Percentiles rank a stretch among this genome's conserved stretches.
Evolutionary conservation across 2,888 invertebrate genomes (phyloP).

Genomic region (Dryomyza anilis): DNA sequence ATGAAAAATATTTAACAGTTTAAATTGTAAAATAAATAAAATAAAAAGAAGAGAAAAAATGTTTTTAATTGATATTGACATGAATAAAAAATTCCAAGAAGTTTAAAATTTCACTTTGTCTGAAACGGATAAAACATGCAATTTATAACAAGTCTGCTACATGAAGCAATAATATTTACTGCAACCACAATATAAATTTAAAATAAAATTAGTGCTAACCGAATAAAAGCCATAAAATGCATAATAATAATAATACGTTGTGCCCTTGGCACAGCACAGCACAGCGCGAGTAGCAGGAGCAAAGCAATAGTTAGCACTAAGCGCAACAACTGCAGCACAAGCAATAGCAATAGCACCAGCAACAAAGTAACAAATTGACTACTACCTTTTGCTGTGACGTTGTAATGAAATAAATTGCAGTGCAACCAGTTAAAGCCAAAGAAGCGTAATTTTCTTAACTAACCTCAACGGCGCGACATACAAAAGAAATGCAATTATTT

Average conservation of each 20-base stretch:
- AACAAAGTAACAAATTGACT: neutral
- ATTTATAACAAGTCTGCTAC: too few relatives aligned
- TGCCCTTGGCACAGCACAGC: neutral
- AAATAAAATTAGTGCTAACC: too few relatives aligned
- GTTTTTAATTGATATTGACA: too few relatives aligned
- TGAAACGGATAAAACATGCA: too few relatives aligned
- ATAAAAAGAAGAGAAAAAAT: too few relatives aligned
- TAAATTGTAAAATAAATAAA: too few relatives aligned
- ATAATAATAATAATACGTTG: neutral
- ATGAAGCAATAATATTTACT: too few relatives aligned
- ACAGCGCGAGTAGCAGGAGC: neutral
- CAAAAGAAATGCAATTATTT: neutral
- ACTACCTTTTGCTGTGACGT: neutral
- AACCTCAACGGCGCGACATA: neutral
- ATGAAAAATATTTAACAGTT: too few relatives aligned
- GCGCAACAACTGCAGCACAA: neutral
- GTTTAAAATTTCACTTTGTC: too few relatives aligned
- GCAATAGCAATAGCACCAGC: neutral
- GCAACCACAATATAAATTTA: too few relatives aligned
- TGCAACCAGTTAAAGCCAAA: neutral
- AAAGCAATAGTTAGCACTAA: too few relatives aligned
- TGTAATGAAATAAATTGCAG: neutral
- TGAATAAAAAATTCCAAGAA: too few relatives aligned
- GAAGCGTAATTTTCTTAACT: neutral
- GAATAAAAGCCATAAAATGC: neutral